phyloP scores from a whole-genome alignment of 2,113 vertebrate genomes.

The Ranitomeya imitator region DNA sequence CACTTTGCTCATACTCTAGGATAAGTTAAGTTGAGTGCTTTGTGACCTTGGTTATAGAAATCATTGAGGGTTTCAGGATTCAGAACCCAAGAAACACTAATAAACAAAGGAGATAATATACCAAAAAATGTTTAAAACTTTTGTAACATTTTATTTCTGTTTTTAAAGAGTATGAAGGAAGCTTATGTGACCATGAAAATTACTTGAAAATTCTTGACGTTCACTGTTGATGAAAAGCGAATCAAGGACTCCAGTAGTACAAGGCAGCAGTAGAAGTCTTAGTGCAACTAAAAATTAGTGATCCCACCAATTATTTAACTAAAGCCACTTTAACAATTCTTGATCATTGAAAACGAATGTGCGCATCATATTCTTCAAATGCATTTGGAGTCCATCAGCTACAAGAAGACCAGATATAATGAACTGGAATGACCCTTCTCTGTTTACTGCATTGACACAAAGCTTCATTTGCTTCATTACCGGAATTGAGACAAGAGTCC shows the following conservation, averaged over 20 bases:
- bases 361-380: neutral
- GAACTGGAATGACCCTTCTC: constrained; percentile 2
- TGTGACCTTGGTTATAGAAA: too few relatives aligned
- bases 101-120: too few relatives aligned
- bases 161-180: too few relatives aligned
- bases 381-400: neutral
- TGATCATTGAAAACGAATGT: neutral
- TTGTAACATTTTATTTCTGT: too few relatives aligned
- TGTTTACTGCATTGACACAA: neutral
- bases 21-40: too few relatives aligned
- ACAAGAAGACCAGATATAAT: neutral
- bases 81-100: too few relatives aligned
- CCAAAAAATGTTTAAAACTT: too few relatives aligned
- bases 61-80: too few relatives aligned
- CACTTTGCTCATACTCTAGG: too few relatives aligned
- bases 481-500: constrained; percentile 24
- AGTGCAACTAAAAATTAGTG: neutral
- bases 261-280: neutral
- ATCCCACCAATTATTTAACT: neutral
- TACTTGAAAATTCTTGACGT: neutral
- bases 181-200: neutral
- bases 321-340: neutral
- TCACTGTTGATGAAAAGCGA: neutral
- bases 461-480: constrained; percentile 33
- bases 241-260: neutral